phyloP scores from a whole-genome alignment of 2,888 invertebrate genomes.

The Allygus modestus region DNA sequence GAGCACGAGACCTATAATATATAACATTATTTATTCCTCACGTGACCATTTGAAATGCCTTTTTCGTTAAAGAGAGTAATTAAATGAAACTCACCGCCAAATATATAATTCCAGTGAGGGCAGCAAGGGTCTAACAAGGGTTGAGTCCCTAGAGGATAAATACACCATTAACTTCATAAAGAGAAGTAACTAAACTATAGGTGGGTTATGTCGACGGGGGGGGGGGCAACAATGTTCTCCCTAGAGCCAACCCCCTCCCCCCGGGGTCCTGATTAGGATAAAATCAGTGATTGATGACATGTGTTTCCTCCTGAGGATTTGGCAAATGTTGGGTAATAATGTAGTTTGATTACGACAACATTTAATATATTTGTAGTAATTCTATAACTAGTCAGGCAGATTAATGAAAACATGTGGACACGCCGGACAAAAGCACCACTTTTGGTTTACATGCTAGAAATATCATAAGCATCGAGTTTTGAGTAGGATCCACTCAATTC shows the following conservation, averaged over 20 bases:
- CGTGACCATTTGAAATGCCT: no score
- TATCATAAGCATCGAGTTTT: no score
- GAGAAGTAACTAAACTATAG: conserved; percentile 14
- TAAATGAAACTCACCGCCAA: background rate
- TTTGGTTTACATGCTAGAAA: no score
- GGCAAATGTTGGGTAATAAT: background rate
- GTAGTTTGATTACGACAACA: no score
- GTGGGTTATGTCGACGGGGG: background rate
- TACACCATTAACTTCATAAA: conserved; percentile 24
- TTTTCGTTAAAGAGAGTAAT: no score
- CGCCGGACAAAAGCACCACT: no score
- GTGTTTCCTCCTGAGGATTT: background rate
- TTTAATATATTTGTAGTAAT: no score
- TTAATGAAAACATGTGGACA: no score
- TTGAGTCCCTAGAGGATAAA: background rate
- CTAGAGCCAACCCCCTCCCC: background rate
- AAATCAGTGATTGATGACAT: conserved; percentile 24
- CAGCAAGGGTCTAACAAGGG: background rate
- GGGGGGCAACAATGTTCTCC: background rate
- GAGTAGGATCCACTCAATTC: no score
- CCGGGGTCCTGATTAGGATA: background rate
- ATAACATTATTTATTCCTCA: no score
- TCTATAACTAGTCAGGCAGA: no score
- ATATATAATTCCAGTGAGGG: background rate
- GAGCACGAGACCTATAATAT: no score